Percentiles rank a stretch among this genome's conserved stretches.
Evolutionary conservation across 2,888 invertebrate species (phyloP).

Genomic region (Archips crataeganus): DNA sequence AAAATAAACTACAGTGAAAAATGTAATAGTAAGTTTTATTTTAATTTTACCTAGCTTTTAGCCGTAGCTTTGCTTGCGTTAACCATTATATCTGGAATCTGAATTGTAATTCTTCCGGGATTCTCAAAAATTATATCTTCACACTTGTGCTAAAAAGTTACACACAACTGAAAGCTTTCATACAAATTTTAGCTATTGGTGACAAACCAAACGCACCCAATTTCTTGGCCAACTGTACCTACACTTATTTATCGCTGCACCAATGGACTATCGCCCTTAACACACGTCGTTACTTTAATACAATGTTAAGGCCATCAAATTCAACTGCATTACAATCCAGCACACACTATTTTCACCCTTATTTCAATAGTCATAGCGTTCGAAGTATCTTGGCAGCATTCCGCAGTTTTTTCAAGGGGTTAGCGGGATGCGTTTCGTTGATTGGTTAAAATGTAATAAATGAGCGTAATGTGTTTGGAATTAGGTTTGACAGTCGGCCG

Average conservation of each 20-base stretch:
- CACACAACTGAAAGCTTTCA: no score
- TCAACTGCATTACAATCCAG: slow-evolving; percentile 2
- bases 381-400: background rate
- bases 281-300: background rate
- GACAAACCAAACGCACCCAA: no score
- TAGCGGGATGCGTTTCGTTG: slow-evolving; percentile 12
- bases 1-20: no score
- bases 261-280: background rate
- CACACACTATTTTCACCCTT: slow-evolving; percentile 7
- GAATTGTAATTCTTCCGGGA: no score
- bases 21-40: no score
- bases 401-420: slow-evolving; percentile 4
- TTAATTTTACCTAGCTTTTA: no score
- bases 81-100: no score
- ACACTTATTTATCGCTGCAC: background rate
- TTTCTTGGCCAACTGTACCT: background rate
- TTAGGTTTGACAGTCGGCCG: slow-evolving; percentile 4
- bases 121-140: no score
- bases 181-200: no score
- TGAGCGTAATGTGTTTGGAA: slow-evolving; percentile 20
- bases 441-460: slow-evolving; percentile 30
- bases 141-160: no score
- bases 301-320: slow-evolving; percentile 22
- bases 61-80: no score
- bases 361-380: background rate